Conservation (phyloP, 1,140 invertebrate genomes). For the Halyomorpha halys region DNA sequence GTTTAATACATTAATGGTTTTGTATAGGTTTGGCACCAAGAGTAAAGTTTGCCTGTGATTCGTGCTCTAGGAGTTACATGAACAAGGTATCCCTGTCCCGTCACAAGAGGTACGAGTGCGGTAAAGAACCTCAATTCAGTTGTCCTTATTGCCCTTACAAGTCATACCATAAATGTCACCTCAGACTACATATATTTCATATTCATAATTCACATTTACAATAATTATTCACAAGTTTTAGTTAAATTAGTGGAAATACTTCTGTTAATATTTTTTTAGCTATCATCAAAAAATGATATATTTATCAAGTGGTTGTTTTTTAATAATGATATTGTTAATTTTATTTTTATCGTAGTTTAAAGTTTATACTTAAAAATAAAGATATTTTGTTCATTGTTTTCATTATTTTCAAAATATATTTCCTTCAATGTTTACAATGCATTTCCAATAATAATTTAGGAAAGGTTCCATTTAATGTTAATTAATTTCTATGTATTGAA, state of each 20-base stretch:
- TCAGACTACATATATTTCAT: slow-evolving; percentile 28
- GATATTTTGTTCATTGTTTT: too few species aligned
- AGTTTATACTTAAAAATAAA: too few species aligned
- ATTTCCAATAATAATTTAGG: too few species aligned
- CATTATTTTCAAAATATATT: too few species aligned
- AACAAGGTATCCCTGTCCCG: slow-evolving; percentile 14
- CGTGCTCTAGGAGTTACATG: slow-evolving; percentile 25
- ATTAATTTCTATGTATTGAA: too few species aligned
- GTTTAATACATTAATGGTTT: neutral
- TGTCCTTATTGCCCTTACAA: slow-evolving; percentile 40
- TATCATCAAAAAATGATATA: neutral
- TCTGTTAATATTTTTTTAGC: neutral
- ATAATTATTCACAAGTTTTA: slow-evolving; percentile 33
- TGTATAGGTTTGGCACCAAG: neutral
- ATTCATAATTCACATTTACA: slow-evolving; percentile 9
- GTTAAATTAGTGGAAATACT: neutral
- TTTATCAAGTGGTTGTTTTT: neutral
- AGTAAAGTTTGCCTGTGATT: slow-evolving; percentile 5
- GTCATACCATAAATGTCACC: slow-evolving; percentile 28
- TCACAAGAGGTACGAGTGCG: slow-evolving; percentile 41
- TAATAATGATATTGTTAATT: neutral
- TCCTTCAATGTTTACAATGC: too few species aligned
- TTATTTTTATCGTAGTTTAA: neutral
- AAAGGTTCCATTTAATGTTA: too few species aligned
- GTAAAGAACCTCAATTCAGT: slow-evolving; percentile 43